phyloP scores from a whole-genome alignment of 1,140 invertebrate genomes.

The Drosophila hydei region DNA sequence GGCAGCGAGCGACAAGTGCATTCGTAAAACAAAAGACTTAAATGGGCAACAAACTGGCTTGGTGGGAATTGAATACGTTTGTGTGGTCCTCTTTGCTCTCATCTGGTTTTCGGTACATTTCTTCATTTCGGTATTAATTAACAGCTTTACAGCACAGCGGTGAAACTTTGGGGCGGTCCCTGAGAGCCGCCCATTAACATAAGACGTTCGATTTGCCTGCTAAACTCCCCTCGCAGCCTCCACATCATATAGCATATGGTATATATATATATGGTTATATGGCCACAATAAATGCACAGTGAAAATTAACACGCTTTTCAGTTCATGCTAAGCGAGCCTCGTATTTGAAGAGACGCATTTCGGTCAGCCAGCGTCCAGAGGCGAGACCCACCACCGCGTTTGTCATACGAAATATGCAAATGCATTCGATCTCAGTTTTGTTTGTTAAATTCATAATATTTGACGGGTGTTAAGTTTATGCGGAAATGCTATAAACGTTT shows the following conservation, averaged over 20 bases:
- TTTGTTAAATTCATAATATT: constrained; percentile 72
- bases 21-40: constrained; percentile 46
- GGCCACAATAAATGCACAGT: constrained; percentile 76
- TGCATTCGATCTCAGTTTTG: constrained; percentile 57
- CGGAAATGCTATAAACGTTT: constrained; percentile 73
- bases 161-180: constrained; percentile 68
- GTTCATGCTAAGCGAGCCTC: constrained; percentile 65
- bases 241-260: background rate
- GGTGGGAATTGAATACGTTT: constrained; percentile 64
- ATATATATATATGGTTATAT: constrained; percentile 31
- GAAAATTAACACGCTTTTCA: constrained; percentile 82
- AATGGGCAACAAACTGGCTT: constrained; percentile 50
- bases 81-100: constrained; percentile 57
- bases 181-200: constrained; percentile 70
- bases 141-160: constrained; percentile 77
- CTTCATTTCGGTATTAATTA: constrained; percentile 67
- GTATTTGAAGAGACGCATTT: constrained; percentile 26
- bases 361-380: constrained; percentile 30
- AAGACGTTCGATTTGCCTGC: constrained; percentile 69
- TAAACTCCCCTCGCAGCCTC: constrained; percentile 15
- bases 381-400: constrained; percentile 68
- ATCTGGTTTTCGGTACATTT: constrained; percentile 53
- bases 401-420: constrained; percentile 78
- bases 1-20: constrained; percentile 42
- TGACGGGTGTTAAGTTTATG: constrained; percentile 75